Conservation (phyloP, 2,113 vertebrate species). For the Catagonus wagneri region DNA sequence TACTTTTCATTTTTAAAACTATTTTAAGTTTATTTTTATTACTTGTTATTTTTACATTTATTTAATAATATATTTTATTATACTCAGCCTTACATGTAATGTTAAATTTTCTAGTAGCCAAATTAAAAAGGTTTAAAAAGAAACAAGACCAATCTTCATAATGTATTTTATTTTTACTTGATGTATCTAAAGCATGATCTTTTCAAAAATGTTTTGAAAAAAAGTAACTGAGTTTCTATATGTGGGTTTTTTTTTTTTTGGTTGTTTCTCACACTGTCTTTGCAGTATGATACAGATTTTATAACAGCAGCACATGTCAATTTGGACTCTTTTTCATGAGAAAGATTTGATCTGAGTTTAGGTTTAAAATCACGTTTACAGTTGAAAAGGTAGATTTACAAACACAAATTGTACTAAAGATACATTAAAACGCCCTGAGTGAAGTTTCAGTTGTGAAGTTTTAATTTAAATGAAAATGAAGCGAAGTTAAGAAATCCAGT, state of each 20-base stretch:
- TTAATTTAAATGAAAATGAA: background rate
- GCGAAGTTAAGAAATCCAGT: background rate
- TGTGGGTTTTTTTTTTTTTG: background rate
- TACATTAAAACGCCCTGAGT: background rate
- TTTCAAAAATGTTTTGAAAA: slow-evolving; percentile 15
- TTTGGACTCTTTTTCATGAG: background rate
- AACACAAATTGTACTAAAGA: background rate
- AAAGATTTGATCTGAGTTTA: background rate
- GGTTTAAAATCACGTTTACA: background rate
- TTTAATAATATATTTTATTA: background rate
- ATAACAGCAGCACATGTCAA: background rate
- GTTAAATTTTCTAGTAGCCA: background rate
- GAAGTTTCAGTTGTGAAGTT: background rate
- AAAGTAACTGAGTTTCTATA: background rate
- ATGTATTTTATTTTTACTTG: background rate
- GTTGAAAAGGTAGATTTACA: background rate
- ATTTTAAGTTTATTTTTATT: background rate
- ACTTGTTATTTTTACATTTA: background rate
- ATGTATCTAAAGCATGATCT: background rate
- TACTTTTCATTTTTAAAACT: background rate
- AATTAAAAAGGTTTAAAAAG: background rate
- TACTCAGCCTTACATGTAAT: background rate
- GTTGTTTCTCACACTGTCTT: background rate
- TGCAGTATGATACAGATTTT: background rate
- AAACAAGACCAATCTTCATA: background rate